Evolutionary conservation across 1,140 invertebrate genomes (phyloP), one percentile per base, ranked within the genome.

Genomic region (Magallana gigas): DNA sequence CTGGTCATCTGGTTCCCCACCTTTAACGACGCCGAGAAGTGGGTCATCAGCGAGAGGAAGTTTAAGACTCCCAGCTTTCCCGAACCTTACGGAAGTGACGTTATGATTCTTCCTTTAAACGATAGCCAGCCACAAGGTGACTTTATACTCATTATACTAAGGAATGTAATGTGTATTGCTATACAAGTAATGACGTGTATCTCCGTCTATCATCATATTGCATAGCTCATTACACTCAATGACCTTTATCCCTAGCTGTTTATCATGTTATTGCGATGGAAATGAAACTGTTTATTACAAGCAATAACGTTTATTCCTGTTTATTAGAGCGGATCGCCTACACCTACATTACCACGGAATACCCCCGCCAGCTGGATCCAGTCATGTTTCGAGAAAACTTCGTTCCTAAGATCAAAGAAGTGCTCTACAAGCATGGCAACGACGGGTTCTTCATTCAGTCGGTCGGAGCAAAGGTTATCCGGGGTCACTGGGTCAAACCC

Each of bases 1-100:
- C 9, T 83, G 4, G 81, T 83, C 9, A 18, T 83, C 48, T 57
- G 57, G 81, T 83, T 83, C 81, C 57, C 81, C 1, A 83, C 14
- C 5, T 57, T 58, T 83, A 83, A 83, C 56, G 81, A 83, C 57
- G 81, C 81, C 9, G 81, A 83, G 48, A 58, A 83, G 36, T 83
- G 81, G 81, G 56, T 83, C 18, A 57, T 57, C 56, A 57, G 14
- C 18, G 57, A 83, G 9, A n/a, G 11, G 16, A 56, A 83, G n/a
- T 58, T 83, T 16, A 83, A 83, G 16, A 83, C 11, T 57, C 48
- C 57, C 8, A 16, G 57, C 48, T 76, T 29, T 23, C 68, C 68
- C 9, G 68, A 76, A 12, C 68, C 68, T 18, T 23, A 76, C 68
- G 68, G 68, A 76, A 76, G 68, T 76, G 68, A 76, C 23, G 68